phyloP scores from a whole-genome alignment of 2,797 vertebrate genomes.

The Pogonophryne albipinna region DNA sequence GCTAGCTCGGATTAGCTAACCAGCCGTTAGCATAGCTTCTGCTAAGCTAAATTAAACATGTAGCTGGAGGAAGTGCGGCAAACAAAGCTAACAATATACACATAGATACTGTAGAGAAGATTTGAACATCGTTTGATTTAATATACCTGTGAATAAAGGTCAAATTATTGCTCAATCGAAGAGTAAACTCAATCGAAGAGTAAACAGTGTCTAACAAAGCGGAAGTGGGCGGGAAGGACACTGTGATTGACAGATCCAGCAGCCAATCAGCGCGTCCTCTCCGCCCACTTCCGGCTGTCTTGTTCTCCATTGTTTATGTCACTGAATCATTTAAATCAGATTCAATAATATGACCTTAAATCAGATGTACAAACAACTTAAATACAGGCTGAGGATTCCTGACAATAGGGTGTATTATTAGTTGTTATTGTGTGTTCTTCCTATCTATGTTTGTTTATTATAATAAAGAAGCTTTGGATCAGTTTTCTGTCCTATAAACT shows the following conservation, averaged over 20 bases:
- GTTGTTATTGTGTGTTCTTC: too few species aligned
- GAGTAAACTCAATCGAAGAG: conserved; percentile 65
- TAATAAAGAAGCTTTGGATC: too few species aligned
- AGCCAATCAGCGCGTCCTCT: conserved; percentile 65
- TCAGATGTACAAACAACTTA: too few species aligned
- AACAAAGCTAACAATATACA: conserved; percentile 15
- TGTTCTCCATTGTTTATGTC: too few species aligned
- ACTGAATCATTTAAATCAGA: too few species aligned
- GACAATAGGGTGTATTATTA: too few species aligned
- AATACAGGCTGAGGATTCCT: too few species aligned
- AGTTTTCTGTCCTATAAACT: too few species aligned
- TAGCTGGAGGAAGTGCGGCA: background rate
- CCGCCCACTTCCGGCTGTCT: too few species aligned
- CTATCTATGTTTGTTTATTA: too few species aligned
- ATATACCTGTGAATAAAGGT: conserved; percentile 69
- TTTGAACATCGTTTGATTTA: background rate
- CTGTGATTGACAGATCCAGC: conserved; percentile 63
- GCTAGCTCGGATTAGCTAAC: conserved; percentile 52
- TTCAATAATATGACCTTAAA: too few species aligned
- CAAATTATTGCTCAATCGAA: conserved; percentile 24
- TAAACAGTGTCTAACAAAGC: conserved; percentile 50
- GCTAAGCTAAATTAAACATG: conserved; percentile 29
- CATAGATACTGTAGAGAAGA: background rate
- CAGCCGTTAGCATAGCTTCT: conserved; percentile 60
- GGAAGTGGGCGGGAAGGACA: conserved; percentile 80